A percentile compares a stretch with the other conserved stretches of the same genome.
phyloP scores from a whole-genome alignment of 1,140 invertebrate species.

The Asbolus verrucosus region DNA sequence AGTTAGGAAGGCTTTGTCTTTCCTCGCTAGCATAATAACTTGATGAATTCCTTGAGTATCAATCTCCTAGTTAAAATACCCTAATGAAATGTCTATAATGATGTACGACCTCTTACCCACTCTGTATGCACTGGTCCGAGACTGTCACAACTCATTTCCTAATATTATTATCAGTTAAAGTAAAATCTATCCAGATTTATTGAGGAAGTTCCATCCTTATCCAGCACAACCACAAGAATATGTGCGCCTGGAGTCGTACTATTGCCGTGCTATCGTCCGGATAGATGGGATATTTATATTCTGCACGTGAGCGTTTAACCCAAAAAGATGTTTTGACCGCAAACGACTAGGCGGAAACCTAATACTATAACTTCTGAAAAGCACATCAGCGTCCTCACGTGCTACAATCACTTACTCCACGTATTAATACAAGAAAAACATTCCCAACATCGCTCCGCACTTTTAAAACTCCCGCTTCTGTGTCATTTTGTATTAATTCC shows the following conservation, averaged over 20 bases:
- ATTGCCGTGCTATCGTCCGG: conserved; percentile 38
- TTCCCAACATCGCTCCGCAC: not conserved
- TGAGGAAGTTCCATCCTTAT: conserved; percentile 40
- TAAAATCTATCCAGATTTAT: conserved; percentile 44
- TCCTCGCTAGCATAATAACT: conserved; percentile 29
- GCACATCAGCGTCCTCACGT: conserved; percentile 43
- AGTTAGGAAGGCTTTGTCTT: conserved; percentile 37
- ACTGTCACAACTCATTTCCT: conserved; percentile 41
- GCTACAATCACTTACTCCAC: conserved; percentile 43
- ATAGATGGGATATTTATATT: conserved; percentile 46
- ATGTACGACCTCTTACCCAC: conserved; percentile 37
- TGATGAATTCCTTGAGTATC: conserved; percentile 39
- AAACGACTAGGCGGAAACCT: conserved; percentile 45
- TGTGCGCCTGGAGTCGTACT: conserved; percentile 38
- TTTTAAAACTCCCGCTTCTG: conserved; percentile 7
- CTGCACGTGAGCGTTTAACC: conserved; percentile 44
- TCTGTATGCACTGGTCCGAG: conserved; percentile 37
- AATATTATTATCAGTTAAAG: conserved; percentile 45
- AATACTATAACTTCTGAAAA: conserved; percentile 39
- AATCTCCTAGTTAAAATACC: conserved; percentile 34
- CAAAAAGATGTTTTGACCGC: conserved; percentile 46
- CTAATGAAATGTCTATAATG: conserved; percentile 42
- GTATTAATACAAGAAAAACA: conserved; percentile 27
- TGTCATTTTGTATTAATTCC: conserved; percentile 20
- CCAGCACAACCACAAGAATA: conserved; percentile 26